phyloP scores from a whole-genome alignment of 2,113 vertebrate genomes.

The Sinocyclocheilus grahami region DNA sequence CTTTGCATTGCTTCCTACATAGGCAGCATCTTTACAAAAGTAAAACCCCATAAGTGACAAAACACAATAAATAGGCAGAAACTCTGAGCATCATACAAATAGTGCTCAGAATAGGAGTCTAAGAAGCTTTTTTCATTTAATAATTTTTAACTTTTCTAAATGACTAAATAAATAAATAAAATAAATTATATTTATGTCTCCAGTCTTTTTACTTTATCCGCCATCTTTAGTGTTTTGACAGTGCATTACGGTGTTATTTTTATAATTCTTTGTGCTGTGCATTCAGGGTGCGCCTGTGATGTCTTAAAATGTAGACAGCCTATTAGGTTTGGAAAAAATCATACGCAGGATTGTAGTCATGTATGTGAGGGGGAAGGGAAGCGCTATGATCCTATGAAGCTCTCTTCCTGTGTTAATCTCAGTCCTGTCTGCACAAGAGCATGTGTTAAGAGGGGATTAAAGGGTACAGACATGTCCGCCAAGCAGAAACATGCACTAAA shows the following conservation, averaged over 20 bases:
- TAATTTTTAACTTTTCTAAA: too few species aligned
- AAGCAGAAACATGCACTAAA: slow-evolving; percentile 4
- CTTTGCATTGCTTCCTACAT: background rate
- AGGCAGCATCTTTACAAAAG: background rate
- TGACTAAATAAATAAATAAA: too few species aligned
- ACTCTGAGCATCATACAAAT: background rate
- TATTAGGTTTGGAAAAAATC: background rate
- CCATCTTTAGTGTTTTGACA: background rate
- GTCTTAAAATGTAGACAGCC: background rate
- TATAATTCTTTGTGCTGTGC: background rate
- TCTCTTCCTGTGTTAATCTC: slow-evolving; percentile 64
- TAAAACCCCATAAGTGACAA: background rate
- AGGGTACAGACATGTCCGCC: slow-evolving; percentile 61
- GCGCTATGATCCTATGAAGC: slow-evolving; percentile 28
- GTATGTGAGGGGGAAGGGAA: background rate
- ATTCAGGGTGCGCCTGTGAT: background rate
- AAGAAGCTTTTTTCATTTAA: too few species aligned
- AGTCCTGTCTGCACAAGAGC: slow-evolving; percentile 64
- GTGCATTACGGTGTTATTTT: background rate
- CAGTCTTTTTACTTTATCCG: background rate
- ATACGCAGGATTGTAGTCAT: background rate
- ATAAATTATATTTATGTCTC: background rate
- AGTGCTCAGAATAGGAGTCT: background rate
- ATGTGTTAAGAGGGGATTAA: slow-evolving; percentile 72
- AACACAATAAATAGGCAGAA: background rate